phyloP scores from a whole-genome alignment of 2,888 invertebrate species.

The Cheilosia variabilis region DNA sequence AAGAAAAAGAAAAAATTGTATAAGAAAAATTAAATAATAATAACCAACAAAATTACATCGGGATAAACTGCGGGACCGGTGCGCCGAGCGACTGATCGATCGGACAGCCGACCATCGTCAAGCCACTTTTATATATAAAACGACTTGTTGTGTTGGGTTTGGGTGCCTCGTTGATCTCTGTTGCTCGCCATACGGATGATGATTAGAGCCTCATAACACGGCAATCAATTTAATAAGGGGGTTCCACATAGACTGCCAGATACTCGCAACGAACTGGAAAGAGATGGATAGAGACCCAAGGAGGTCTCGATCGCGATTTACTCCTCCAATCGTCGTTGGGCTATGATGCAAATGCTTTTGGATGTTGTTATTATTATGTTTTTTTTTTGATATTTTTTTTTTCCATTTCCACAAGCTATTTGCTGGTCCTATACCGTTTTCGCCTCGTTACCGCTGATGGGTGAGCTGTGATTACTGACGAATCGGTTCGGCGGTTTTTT shows the following conservation, averaged over 20 bases:
- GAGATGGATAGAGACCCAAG: conserved; percentile 27
- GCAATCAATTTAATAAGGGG: conserved; percentile 79
- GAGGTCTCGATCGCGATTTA: conserved; percentile 66
- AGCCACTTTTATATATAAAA: conserved; percentile 70
- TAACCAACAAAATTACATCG: conserved; percentile 75
- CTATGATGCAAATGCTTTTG: conserved; percentile 69
- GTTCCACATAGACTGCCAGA: conserved; percentile 55
- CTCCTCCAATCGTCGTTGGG: conserved; percentile 40
- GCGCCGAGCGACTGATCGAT: conserved; percentile 61
- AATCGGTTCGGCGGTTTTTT: conserved; percentile 45
- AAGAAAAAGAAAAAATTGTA: conserved; percentile 7
- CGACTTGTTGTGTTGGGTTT: conserved; percentile 67
- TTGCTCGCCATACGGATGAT: conserved; percentile 68
- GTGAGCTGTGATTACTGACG: conserved; percentile 73
- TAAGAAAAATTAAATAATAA: conserved; percentile 62
- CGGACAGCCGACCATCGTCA: conserved; percentile 69
- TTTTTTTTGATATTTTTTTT: conserved; percentile 18
- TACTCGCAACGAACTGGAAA: neutral
- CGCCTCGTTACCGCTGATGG: conserved; percentile 74
- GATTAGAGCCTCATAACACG: conserved; percentile 79
- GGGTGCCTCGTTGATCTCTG: conserved; percentile 70
- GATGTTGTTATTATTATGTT: conserved; percentile 39
- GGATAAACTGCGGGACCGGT: conserved; percentile 67
- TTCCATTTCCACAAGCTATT: conserved; percentile 40
- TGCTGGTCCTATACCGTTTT: conserved; percentile 74